Evolutionary conservation across 2,113 vertebrate genomes (phyloP).

Genomic region (Naja naja): DNA sequence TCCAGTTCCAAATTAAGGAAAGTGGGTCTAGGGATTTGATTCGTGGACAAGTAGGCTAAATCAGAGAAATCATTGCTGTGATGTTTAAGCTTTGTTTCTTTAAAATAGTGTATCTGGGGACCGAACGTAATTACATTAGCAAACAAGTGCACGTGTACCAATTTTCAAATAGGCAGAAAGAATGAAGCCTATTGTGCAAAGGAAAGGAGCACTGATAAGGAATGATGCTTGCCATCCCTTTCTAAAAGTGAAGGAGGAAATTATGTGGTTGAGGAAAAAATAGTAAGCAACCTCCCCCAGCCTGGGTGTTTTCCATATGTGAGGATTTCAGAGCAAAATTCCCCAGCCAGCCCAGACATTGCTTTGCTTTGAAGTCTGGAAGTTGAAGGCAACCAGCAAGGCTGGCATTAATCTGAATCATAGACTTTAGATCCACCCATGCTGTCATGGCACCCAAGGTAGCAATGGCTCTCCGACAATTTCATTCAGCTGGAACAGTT

Average conservation of each 20-base stretch:
- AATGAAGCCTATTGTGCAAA: neutral
- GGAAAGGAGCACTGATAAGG: neutral
- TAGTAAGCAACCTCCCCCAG: neutral
- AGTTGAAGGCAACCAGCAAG: neutral
- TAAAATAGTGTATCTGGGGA: neutral
- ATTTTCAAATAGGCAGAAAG: neutral
- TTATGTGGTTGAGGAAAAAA: neutral
- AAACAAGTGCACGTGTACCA: neutral
- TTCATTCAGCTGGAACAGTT: neutral
- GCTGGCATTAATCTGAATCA: neutral
- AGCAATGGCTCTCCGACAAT: neutral
- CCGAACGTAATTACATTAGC: neutral
- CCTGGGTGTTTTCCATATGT: neutral
- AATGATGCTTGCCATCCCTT: neutral
- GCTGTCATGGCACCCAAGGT: neutral
- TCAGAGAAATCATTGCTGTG: neutral
- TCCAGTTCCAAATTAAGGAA: neutral
- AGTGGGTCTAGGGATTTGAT: neutral
- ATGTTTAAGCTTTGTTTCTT: neutral
- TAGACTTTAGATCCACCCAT: neutral
- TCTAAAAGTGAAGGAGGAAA: neutral
- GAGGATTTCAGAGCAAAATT: neutral
- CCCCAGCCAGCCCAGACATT: neutral
- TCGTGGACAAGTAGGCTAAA: neutral
- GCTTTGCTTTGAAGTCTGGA: neutral